Evolutionary conservation across 2,797 vertebrate genomes (phyloP), one percentile per base, ranked within the genome.

Genomic region (Hyperoplus lanceolatus): DNA sequence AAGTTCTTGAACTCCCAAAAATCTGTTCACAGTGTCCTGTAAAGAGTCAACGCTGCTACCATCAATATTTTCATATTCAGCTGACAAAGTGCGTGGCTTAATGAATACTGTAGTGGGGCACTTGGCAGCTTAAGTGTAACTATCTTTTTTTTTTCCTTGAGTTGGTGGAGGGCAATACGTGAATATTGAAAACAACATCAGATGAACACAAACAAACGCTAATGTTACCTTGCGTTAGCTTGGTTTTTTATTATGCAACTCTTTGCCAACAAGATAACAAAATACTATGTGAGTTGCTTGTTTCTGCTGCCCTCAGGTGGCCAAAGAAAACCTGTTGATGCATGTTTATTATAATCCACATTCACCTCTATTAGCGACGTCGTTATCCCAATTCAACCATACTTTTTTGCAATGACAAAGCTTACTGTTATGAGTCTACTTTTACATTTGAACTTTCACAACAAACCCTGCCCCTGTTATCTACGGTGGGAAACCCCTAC

Each of bases 401-500:
- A 21, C 29, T 45, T 51, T 55, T 61, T 39, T 57, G 64, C 21
- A 62, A 11, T 14, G 10, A 53, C 6, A 15, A 43, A 38, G 62
- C 29, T n/a, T 21, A 29, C 29, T 29, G 29, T 29, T 29, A 29
- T 29, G 29, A 29, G 29, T 29, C 29, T 4, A 21, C 8, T 56
- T 39, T 36, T 10, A 41, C 18, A 49, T 43, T 58, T 36, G 46
- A 54, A n/a, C 1, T 38, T 70, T 63, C 18, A 36, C 41, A 62
- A 62, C 56, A 74, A 62, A 70, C 43, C 29, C 29, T 80, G 64
- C 5, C 41, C 10, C 3, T 38, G 39, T 38, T 18, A 39, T 12
- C 7, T 58, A 12, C 2, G 45, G 65, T 39, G 75, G 63, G 70
- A 87, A 91, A 70, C 48, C 60, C 63, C 50, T 64, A 46, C 42